Evolutionary conservation across 2,888 invertebrate species (phyloP), one percentile per base, ranked within the genome.

Genomic region (Andrena praecox): DNA sequence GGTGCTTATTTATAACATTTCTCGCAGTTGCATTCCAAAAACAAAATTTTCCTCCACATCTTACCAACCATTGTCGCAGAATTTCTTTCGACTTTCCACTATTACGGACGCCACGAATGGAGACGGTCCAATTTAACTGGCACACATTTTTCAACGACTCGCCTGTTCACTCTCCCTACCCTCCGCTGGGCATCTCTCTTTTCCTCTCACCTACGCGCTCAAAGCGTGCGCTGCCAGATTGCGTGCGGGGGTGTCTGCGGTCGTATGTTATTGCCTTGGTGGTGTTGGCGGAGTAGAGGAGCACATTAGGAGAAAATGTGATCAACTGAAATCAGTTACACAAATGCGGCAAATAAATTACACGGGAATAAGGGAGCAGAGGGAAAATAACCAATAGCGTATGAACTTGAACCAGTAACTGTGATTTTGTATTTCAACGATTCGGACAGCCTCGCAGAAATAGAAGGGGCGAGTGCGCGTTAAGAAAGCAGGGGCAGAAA

Each of bases 111-210:
- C 71, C 48, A 63, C 59, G 50, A 67, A 48, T 75, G 83, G 80
- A 87, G 52, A 71, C 29, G 50, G n/a, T 85, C 83, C 85, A 85
- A 87, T 78, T 87, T 74, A 85, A 80, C 73, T 81, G 77, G 85
- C 87, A 87, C 80, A 60, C 67, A 70, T 63, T 73, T 85, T 71
- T 77, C 80, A 73, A 79, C 73, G 31, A 54, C 66, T 62, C 77
- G 7, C 27, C 60, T 20, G 50, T 76, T 72, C 33, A 48, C 24
- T 60, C 63, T 68, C 60, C 67, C 73, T 68, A 54, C 31, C 35
- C 63, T 24, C 16, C 56, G 24, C 48, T 10, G 7, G 7, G 42
- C 50, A 20, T 54, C 64, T 12, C 31, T 69, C 24, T 62, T 16
- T n/a, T 29, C 59, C 20, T 48, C 62, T 69, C 62, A 67, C 24